Percentiles rank a stretch among this genome's conserved stretches.
Conservation (phyloP, 2,113 vertebrate species). For the Cyanoramphus novaezelandiae region DNA sequence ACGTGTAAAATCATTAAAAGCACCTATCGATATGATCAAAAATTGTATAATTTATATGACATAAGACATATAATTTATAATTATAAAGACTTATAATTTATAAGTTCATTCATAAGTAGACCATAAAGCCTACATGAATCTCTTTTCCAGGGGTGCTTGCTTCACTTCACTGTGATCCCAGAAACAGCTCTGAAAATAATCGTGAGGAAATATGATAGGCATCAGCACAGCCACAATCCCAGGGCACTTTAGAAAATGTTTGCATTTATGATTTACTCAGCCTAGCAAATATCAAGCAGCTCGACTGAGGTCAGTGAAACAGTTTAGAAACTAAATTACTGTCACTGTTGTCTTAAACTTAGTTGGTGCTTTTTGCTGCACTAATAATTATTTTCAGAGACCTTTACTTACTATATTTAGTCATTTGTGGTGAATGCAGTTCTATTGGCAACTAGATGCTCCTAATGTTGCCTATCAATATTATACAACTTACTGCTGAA, state of each 20-base stretch:
- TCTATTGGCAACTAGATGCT: not conserved
- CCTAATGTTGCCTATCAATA: not conserved
- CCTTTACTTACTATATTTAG: not conserved
- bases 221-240: not conserved
- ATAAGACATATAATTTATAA: no score
- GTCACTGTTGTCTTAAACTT: not conserved
- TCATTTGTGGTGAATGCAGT: not conserved
- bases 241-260: not conserved
- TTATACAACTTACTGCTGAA: not conserved
- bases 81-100: not conserved
- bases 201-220: not conserved
- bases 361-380: not conserved
- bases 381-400: conserved; percentile 2
- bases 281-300: not conserved
- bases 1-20: not conserved
- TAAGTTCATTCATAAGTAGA: not conserved
- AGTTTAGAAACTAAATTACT: not conserved
- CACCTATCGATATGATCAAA: not conserved
- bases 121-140: not conserved
- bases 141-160: not conserved
- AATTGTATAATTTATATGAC: not conserved
- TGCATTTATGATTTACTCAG: not conserved
- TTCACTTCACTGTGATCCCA: not conserved
- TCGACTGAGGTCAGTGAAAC: not conserved
- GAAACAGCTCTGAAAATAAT: not conserved